Percentiles rank a stretch among this genome's conserved stretches.
phyloP scores from a whole-genome alignment of 2,113 vertebrate species.

The Chrysemys picta region DNA sequence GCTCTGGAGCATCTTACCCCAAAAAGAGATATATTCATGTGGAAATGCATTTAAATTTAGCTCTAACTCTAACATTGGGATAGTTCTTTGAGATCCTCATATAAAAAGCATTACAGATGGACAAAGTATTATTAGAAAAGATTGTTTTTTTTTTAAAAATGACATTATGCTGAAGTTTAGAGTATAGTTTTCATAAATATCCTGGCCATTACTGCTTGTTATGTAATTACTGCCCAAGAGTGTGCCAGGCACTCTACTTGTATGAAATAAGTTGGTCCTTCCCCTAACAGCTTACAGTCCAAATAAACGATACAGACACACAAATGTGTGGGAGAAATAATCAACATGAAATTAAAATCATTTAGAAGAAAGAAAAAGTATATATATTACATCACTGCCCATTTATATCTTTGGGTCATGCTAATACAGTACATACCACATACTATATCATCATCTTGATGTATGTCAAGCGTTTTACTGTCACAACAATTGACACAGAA shows the following conservation, averaged over 20 bases:
- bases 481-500: constrained; percentile 41
- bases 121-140: neutral
- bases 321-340: neutral
- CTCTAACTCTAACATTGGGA: neutral
- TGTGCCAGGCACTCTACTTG: constrained; percentile 3
- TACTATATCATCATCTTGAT: neutral
- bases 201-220: neutral
- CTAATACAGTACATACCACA: constrained; percentile 9
- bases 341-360: neutral
- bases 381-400: constrained; percentile 3
- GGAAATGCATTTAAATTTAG: constrained; percentile 24
- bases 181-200: neutral
- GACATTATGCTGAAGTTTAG: neutral
- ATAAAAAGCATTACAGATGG: neutral
- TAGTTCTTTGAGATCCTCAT: neutral
- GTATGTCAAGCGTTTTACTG: constrained; percentile 30
- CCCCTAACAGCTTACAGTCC: neutral
- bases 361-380: constrained; percentile 1
- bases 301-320: constrained; percentile 6
- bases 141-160: neutral
- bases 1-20: neutral
- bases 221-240: neutral
- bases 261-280: neutral
- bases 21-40: neutral
- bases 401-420: constrained; percentile 35